Base-by-base conservation (phyloP, 2,888 invertebrate species). In the Oeneis ivallda region DNA sequence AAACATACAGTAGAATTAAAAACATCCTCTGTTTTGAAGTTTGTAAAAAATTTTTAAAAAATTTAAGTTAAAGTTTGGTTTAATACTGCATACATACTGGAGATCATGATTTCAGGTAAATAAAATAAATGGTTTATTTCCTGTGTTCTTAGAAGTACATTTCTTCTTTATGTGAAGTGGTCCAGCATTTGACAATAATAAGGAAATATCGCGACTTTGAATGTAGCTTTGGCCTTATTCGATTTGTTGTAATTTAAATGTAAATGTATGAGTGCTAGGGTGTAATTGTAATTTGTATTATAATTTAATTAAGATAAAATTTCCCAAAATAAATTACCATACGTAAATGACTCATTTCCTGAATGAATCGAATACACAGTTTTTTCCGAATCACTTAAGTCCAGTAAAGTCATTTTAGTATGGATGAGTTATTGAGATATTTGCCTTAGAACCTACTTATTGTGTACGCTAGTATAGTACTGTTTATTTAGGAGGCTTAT, bases 151-250 rank as follows among this genome's bases (percentile, higher is more conserved):
- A 26, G 26, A 26, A 26, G 2, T 26, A 26, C 26, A 26, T 26
- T 26, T 26, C 26, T 26, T 26, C 3, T 26, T 26, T n/a, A n/a
- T n/a, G n/a, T n/a, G 1, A 5, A 26, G 26, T 26, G 1, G 26
- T 26, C 26, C 26, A 4, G 5, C 26, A 4, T 26, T 26, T 26
- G 2, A 26, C 26, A 4, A 26, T 26, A 26, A 26, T 26, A 26
- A 26, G 3, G 5, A 26, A 26, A 7, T 8, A 6, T 45, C 7
- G 1, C 5, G n/a, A 15, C 6, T n/a, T 6, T 8, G 8, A 8
- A 45, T 19, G 50, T 64, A 67, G 60, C 67, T 64, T 63, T 64
- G 56, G 67, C 67, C 67, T 67, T 64, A 45, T 56, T 56, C 11
- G 7, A 59, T 19, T 60, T 47, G 53, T 65, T 65, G 47, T 64